These are phyloP conservation scores for Scelioninae gen. 2 DNA, from an alignment of 2,888 invertebrate genomes.

Conservation along the genomic window DNA sequence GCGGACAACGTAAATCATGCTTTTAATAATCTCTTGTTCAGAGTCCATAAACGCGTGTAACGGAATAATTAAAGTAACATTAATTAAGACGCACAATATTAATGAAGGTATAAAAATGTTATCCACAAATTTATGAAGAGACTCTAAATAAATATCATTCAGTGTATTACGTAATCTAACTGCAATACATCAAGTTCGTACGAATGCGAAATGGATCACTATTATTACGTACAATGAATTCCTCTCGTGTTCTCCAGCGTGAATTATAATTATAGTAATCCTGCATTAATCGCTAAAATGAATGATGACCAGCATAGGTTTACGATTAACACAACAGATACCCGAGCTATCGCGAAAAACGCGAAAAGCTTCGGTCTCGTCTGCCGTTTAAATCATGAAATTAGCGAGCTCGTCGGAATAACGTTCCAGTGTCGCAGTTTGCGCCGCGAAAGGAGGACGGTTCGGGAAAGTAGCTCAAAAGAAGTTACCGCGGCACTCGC, in stretches of 20 bases:
- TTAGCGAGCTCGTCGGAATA: constrained; percentile 12
- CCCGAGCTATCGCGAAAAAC: not conserved
- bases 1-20: too few relatives aligned
- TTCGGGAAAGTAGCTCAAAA: not conserved
- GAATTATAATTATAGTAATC: constrained; percentile 37
- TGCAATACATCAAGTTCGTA: not conserved
- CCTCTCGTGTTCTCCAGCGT: constrained; percentile 1
- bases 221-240: constrained; percentile 9
- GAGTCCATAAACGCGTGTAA: too few relatives aligned
- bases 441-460: not conserved
- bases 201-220: not conserved
- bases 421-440: constrained; percentile 17
- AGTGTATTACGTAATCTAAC: not conserved
- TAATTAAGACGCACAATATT: too few relatives aligned
- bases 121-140: too few relatives aligned
- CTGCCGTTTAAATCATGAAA: constrained; percentile 31
- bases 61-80: too few relatives aligned
- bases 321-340: constrained; percentile 12
- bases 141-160: constrained; percentile 4
- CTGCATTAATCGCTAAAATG: constrained; percentile 26
- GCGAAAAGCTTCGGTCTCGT: not conserved
- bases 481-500: constrained; percentile 22
- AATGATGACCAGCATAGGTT: constrained; percentile 26
- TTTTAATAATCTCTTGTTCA: too few relatives aligned
- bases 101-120: too few relatives aligned